These are phyloP conservation scores for Bathynomus jamesi DNA, from an alignment of 1,140 invertebrate species.

Conservation along the genomic window DNA sequence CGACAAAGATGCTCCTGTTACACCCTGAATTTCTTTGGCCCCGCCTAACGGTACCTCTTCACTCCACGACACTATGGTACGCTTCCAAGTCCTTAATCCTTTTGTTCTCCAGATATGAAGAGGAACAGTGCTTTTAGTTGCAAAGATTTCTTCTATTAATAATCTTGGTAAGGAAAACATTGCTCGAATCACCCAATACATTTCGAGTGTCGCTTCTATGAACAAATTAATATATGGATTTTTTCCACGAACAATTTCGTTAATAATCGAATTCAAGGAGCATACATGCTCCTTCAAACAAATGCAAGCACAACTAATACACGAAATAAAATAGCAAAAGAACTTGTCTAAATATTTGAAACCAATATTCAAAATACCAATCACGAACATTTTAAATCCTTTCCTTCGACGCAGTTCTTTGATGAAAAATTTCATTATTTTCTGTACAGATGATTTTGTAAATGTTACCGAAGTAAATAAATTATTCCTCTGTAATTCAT, in stretches of 20 bases:
- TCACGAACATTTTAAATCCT: too few relatives aligned
- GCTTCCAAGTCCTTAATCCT: constrained; percentile 4
- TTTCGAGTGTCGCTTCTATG: constrained; percentile 15
- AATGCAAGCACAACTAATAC: background rate
- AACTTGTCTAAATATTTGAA: background rate
- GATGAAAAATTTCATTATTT: too few relatives aligned
- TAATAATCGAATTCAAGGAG: background rate
- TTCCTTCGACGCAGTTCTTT: too few relatives aligned
- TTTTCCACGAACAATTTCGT: background rate
- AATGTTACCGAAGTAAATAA: too few relatives aligned
- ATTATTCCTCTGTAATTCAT: background rate
- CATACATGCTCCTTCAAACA: background rate
- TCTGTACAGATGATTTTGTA: too few relatives aligned
- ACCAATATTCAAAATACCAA: background rate
- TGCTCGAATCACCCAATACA: constrained; percentile 29
- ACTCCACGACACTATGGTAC: constrained; percentile 24
- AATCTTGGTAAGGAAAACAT: constrained; percentile 25
- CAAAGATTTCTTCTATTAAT: constrained; percentile 22
- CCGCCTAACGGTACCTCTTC: constrained; percentile 20
- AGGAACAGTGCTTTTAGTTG: constrained; percentile 10
- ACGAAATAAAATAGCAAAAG: background rate
- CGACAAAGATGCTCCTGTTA: constrained; percentile 24
- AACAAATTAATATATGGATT: background rate
- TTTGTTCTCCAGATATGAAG: constrained; percentile 17
- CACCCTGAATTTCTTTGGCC: constrained; percentile 21